Evolutionary conservation across 2,888 invertebrate species (phyloP), one percentile per base, ranked within the genome.

Genomic region (Cremastinae sp.): DNA sequence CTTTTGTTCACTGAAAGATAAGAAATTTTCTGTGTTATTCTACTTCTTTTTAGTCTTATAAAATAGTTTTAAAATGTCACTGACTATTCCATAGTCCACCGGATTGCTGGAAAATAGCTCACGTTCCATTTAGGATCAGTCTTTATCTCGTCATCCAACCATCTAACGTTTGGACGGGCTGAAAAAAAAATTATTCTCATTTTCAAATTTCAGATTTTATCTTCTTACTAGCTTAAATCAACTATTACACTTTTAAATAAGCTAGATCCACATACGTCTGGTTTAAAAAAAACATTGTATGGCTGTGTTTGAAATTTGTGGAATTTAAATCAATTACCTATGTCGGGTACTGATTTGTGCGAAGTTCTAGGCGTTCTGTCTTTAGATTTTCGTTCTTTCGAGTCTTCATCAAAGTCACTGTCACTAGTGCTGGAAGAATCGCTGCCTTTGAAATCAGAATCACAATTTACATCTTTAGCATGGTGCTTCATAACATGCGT

Each of bases 81-180:
- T 82, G 79, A 89, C 89, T 88, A 90, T 61, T 87, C 82, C 56
- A 88, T 69, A 20, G 88, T 87, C 89, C 89, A 90, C 20, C 78
- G 72, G 22, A 87, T 58, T 10, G 86, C 78, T 47, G 86, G 79
- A 18, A 56, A 16, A 53, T 75, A 86, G 2, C 66, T 62, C 14
- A 64, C 41, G 9, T 64, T 59, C 9, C 22, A 35, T 49, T 56
- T 70, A 12, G 65, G 35, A 35, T 70, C 55, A n/a, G 74, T 35
- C 4, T 58, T 41, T 4, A 47, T 10, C 39, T 65, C 74, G 8
- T 35, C 37, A 16, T 65, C 64, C 28, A 77, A 10, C 9, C 74
- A 77, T 5, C 61, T 70, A 2, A 77, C 49, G n/a, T 64, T 59
- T 1, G 59, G 49, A 18, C 43, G 55, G 7, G 53, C 77, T 77